These are phyloP conservation scores for Oxyruncus cristatus DNA, from an alignment of 2,113 vertebrate genomes.

Conservation along the genomic window DNA sequence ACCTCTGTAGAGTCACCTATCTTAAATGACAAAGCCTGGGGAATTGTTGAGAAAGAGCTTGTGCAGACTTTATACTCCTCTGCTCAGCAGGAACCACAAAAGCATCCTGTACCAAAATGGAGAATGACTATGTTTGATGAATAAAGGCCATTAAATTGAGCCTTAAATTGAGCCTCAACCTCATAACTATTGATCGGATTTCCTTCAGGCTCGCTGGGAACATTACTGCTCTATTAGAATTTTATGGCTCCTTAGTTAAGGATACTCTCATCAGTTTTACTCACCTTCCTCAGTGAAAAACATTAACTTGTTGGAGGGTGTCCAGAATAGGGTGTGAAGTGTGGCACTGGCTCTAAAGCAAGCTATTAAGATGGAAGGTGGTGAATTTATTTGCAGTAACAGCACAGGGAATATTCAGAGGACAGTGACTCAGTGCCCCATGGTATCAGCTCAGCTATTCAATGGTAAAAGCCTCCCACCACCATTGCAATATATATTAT, in stretches of 20 bases:
- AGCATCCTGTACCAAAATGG: slow-evolving; percentile 25
- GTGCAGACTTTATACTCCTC: not conserved
- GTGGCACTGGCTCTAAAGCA: not conserved
- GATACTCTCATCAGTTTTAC: slow-evolving; percentile 50
- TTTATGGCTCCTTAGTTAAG: slow-evolving; percentile 42
- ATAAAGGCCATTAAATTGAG: not conserved
- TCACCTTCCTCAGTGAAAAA: slow-evolving; percentile 14
- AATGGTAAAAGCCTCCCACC: not conserved
- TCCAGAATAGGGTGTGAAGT: not conserved
- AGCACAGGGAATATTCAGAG: not conserved
- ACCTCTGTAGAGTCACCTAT: not conserved
- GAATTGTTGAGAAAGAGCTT: not conserved
- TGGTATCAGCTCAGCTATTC: not conserved
- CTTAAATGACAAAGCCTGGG: not conserved
- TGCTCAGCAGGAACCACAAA: slow-evolving; percentile 20
- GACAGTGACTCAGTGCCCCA: not conserved
- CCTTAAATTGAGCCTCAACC: not conserved
- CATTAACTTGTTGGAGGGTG: slow-evolving; percentile 22
- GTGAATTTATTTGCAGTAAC: not conserved
- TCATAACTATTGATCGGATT: not conserved
- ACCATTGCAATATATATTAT: not conserved
- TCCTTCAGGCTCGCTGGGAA: not conserved
- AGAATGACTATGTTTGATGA: not conserved
- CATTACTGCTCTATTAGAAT: slow-evolving; percentile 23
- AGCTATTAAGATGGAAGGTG: not conserved